Base-by-base conservation (phyloP, 2,113 vertebrate genomes). In the Diadophis punctatus region DNA sequence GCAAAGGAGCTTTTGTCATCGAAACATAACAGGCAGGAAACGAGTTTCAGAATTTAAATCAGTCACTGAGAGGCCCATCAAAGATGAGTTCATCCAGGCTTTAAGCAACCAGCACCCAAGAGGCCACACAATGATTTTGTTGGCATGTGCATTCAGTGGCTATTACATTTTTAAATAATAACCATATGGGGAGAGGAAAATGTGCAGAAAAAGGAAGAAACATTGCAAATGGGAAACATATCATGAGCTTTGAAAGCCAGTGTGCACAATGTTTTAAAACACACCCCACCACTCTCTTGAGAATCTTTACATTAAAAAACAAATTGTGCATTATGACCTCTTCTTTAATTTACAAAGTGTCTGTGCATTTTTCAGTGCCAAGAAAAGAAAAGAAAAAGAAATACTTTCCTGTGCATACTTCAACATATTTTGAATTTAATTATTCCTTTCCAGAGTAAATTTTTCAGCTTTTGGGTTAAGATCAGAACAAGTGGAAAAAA, bases 181-280 rank as follows among this genome's bases (percentile, higher is more conserved):
- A 94, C 95, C 90, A 85, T 60, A 94, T 68, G 43, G n/a, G 34
- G 90, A 34, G 63, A 84, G 94, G 93, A 93, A 90, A 86, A 88
- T 3, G 25, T 3, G 0, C 58, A 89, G 63, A 1, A 85, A 91
- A 89, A 92, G 91, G 27, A 55, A 90, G 94, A 53, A 94, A 39
- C 43, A 0, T 90, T 30, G 88, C 43, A 85, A 4, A 0, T 0
- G 25, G 3, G 93, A 95, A 95, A 93, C 90, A 94, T 93, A 95
- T 93, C 92, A 30, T 90, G 43, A 10, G 51, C 90, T 90, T 80
- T 91, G 91, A 92, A 90, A 93, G n/a, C 2, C 86, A 94, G 92
- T 80, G 58, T 87, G 92, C 11, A 51, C 48, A 89, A 88, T 43
- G 48, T 86, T 96, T 91, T 89, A 94, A 95, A 96, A 93, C 94